Evolutionary conservation across 2,797 vertebrate species (phyloP).

Genomic region (Tenualosa ilisha): DNA sequence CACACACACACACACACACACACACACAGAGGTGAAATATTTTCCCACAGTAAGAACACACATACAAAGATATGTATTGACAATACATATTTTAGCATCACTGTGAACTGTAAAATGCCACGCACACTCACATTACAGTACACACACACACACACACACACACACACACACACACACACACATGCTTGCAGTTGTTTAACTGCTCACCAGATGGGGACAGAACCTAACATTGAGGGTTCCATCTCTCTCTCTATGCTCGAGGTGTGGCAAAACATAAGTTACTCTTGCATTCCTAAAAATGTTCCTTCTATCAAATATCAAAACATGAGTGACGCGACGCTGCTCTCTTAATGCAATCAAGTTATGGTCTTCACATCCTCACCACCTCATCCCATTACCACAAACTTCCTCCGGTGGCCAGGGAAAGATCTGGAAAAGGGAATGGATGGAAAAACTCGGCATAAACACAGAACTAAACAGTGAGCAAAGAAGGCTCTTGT

Average conservation of each 20-base stretch:
- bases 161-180: neutral
- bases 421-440: neutral
- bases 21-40: too few species aligned
- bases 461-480: neutral
- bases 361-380: neutral
- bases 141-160: neutral
- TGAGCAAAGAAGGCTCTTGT: too few species aligned
- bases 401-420: neutral
- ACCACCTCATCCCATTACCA: too few species aligned
- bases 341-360: neutral
- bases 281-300: neutral
- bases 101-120: too few species aligned
- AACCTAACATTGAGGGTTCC: constrained; percentile 26
- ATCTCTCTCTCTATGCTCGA: neutral
- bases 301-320: neutral
- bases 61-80: too few species aligned
- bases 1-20: neutral
- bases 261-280: neutral
- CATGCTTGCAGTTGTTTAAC: neutral
- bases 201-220: constrained; percentile 39
- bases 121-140: neutral
- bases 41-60: too few species aligned
- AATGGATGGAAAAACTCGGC: neutral
- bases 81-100: too few species aligned
- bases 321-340: neutral